Evolutionary conservation across 2,797 vertebrate genomes (phyloP).

Genomic region (Kryptopterus vitreolus): DNA sequence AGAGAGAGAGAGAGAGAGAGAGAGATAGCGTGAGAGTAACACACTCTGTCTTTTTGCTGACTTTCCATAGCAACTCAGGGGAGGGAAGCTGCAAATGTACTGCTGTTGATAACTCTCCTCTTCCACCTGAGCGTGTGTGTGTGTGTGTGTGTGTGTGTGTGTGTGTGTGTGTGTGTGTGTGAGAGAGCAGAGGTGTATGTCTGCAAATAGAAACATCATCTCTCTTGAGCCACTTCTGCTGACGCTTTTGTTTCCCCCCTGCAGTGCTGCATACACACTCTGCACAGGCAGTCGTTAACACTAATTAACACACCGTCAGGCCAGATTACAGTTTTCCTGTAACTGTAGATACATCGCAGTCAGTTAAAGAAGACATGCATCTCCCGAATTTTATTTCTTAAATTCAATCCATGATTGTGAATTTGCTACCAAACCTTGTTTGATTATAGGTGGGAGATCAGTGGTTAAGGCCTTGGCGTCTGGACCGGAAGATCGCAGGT

Average conservation of each 20-base stretch:
- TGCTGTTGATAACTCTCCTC: constrained; percentile 15
- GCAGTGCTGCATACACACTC: constrained; percentile 37
- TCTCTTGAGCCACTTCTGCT: constrained; percentile 59
- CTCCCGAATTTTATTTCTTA: neutral
- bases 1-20: neutral
- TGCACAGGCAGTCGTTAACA: constrained; percentile 18
- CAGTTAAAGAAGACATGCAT: neutral
- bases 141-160: constrained; percentile 5
- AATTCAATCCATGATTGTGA: neutral
- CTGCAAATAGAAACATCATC: constrained; percentile 64
- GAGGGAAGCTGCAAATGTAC: constrained; percentile 1
- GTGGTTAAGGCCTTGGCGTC: no score
- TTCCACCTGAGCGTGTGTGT: constrained; percentile 27
- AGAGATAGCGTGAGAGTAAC: neutral
- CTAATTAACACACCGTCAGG: constrained; percentile 33
- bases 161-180: constrained; percentile 2
- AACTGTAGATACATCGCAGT: neutral
- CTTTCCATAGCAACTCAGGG: constrained; percentile 43
- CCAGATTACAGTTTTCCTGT: constrained; percentile 12
- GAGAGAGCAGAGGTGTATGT: constrained; percentile 47
- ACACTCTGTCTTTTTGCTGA: constrained; percentile 49
- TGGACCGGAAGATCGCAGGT: no score
- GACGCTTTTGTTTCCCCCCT: constrained; percentile 48
- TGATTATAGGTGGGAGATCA: no score
- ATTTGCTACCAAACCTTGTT: no score